Percentiles rank a stretch among this genome's conserved stretches.
Evolutionary conservation across 2,797 vertebrate genomes (phyloP).

Genomic region (Syngnathus acus): DNA sequence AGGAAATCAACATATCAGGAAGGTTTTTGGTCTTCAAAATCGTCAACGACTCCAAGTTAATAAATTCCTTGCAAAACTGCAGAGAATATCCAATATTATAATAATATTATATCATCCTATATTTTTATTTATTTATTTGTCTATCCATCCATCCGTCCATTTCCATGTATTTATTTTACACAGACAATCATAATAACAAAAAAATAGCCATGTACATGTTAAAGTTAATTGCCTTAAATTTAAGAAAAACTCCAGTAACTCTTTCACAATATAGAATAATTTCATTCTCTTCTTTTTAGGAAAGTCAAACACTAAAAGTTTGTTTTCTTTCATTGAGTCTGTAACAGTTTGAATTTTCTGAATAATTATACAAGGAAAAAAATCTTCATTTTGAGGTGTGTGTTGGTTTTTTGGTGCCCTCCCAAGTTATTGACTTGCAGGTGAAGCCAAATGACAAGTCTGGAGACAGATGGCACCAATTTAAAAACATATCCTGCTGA

Average conservation of each 20-base stretch:
- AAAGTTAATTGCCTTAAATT: too few relatives aligned
- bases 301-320: background rate
- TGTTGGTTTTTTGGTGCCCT: background rate
- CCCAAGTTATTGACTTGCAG: background rate
- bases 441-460: background rate
- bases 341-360: background rate
- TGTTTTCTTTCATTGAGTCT: background rate
- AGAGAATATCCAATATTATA: background rate
- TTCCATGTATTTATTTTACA: too few relatives aligned
- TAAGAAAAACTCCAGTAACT: too few relatives aligned
- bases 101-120: too few relatives aligned
- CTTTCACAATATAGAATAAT: too few relatives aligned
- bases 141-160: too few relatives aligned
- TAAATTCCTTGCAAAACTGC: background rate
- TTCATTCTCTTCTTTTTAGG: background rate
- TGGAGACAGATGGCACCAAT: constrained; percentile 1
- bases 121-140: too few relatives aligned
- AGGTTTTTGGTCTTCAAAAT: background rate
- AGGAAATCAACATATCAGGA: background rate
- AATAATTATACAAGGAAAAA: background rate
- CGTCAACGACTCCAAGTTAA: background rate
- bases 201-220: too few relatives aligned
- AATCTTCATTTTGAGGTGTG: background rate
- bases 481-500: constrained; percentile 6
- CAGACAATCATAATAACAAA: too few relatives aligned